These are phyloP conservation scores for Parotocinclus haroldoi DNA, from an alignment of 2,797 vertebrate genomes.

Conservation along the genomic window DNA sequence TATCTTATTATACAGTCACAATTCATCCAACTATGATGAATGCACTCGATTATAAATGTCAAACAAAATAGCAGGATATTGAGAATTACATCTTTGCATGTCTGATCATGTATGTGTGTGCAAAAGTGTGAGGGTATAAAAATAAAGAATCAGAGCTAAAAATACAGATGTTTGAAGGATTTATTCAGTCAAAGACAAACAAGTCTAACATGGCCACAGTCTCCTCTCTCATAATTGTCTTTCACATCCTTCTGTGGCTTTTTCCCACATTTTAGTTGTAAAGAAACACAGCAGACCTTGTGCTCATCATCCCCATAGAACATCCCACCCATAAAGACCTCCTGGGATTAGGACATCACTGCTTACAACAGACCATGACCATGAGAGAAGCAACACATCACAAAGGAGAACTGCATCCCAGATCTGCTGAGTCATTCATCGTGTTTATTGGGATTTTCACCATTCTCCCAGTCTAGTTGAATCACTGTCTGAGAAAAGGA, in stretches of 20 bases:
- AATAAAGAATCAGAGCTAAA: constrained; percentile 14
- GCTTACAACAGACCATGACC: constrained; percentile 3
- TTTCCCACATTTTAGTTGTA: constrained; percentile 9
- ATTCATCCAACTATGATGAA: constrained; percentile 26
- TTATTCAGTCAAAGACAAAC: constrained; percentile 43
- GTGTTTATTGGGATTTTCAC: constrained; percentile 52
- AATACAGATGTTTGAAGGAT: constrained; percentile 11
- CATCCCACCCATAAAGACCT: neutral
- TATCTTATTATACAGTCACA: constrained; percentile 13
- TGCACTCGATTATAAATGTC: constrained; percentile 30
- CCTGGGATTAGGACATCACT: constrained; percentile 11
- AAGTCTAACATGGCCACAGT: constrained; percentile 25
- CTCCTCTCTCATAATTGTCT: constrained; percentile 1
- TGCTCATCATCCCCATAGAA: constrained; percentile 18
- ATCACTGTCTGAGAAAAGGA: constrained; percentile 61
- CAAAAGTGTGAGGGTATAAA: neutral
- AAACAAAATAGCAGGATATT: constrained; percentile 17
- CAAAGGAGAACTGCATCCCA: constrained; percentile 3
- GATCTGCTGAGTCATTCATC: constrained; percentile 55
- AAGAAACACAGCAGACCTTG: constrained; percentile 16
- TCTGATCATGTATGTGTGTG: constrained; percentile 5
- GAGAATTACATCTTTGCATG: constrained; percentile 1
- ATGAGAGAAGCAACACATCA: constrained; percentile 13
- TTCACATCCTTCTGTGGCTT: constrained; percentile 5
- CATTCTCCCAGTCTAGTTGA: constrained; percentile 59